These are phyloP conservation scores for Halichoerus grypus DNA, from an alignment of 2,113 vertebrate genomes.

Conservation along the genomic window DNA sequence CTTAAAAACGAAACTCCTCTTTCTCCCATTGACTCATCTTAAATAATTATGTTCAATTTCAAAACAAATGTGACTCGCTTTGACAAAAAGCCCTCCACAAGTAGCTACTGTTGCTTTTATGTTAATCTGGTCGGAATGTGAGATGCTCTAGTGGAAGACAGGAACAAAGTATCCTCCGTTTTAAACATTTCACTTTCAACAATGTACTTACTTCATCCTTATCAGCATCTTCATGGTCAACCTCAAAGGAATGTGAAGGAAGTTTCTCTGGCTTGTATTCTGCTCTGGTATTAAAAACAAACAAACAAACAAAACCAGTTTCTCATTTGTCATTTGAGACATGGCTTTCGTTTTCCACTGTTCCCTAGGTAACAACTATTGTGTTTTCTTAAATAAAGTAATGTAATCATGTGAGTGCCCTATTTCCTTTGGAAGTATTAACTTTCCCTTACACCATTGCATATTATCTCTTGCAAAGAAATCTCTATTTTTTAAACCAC, in stretches of 20 bases:
- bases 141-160: neutral
- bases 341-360: neutral
- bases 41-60: conserved; percentile 43
- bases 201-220: conserved; percentile 95
- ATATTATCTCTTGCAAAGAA: neutral
- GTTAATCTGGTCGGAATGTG: conserved; percentile 28
- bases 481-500: neutral
- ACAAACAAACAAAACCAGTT: neutral
- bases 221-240: conserved; percentile 97
- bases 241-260: conserved; percentile 97
- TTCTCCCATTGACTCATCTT: conserved; percentile 47
- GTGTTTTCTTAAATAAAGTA: neutral
- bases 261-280: conserved; percentile 95
- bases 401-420: neutral
- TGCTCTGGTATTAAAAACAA: conserved; percentile 88
- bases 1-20: conserved; percentile 32
- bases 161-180: neutral
- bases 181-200: neutral
- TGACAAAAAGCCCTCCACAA: neutral
- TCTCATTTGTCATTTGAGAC: conserved; percentile 34
- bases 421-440: neutral
- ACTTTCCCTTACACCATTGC: neutral
- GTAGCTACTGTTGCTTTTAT: neutral
- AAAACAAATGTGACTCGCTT: conserved; percentile 57
- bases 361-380: neutral